Evolutionary conservation across 2,888 invertebrate genomes (phyloP).

Genomic region (Drosophila subquinaria): DNA sequence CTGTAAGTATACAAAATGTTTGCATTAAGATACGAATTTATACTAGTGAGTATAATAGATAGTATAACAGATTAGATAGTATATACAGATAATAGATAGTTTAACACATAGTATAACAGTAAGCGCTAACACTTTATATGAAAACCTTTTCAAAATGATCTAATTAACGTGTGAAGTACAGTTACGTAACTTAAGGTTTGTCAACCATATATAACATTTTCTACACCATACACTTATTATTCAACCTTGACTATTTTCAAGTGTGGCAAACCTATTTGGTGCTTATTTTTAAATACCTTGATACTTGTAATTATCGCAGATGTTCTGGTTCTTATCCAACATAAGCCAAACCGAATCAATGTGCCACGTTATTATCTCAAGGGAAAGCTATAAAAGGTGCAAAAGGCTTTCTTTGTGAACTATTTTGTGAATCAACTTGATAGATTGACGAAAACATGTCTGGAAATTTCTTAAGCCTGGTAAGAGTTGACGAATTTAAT

Average conservation of each 20-base stretch:
- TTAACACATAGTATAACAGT: background rate
- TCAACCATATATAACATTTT: background rate
- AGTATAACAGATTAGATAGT: background rate
- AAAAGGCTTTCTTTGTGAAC: background rate
- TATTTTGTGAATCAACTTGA: background rate
- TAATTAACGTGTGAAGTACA: background rate
- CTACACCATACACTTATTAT: too few relatives aligned
- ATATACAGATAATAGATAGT: background rate
- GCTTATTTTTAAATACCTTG: background rate
- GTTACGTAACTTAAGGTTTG: background rate
- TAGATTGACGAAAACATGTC: constrained; percentile 12
- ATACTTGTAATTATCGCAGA: background rate
- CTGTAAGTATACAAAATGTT: constrained; percentile 2
- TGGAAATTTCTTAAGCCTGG: constrained; percentile 7
- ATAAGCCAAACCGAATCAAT: constrained; percentile 48
- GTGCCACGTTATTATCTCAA: constrained; percentile 23
- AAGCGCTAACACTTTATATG: background rate
- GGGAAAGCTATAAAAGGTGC: constrained; percentile 20
- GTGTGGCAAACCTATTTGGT: background rate
- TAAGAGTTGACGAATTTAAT: background rate
- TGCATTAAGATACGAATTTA: background rate
- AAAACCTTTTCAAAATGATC: background rate
- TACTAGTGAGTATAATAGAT: background rate
- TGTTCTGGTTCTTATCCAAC: constrained; percentile 12
- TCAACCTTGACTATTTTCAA: constrained; percentile 4